phyloP scores from a whole-genome alignment of 2,888 invertebrate genomes.

The Toxonevra muliebris region DNA sequence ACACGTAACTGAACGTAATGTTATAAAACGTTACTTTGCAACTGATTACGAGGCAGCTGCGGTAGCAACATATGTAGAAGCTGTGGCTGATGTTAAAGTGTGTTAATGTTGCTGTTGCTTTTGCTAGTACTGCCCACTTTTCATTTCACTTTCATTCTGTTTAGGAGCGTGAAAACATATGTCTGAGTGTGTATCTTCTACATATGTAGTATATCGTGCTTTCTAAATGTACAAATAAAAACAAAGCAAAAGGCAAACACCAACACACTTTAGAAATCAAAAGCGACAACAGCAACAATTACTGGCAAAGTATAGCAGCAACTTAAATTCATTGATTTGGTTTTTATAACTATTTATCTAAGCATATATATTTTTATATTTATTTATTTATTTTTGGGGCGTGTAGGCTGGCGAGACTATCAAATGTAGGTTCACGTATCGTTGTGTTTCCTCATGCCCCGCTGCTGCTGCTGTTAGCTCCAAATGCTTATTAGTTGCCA shows the following conservation, averaged over 20 bases:
- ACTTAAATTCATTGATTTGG: neutral
- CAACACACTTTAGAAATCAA: neutral
- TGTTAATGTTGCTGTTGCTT: neutral
- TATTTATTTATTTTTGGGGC: slow-evolving; percentile 18
- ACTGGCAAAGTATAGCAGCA: too few relatives aligned
- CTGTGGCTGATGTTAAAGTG: neutral
- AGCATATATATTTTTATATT: neutral
- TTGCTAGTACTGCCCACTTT: neutral
- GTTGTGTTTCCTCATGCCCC: neutral
- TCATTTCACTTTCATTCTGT: slow-evolving; percentile 10
- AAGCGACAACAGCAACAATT: slow-evolving; percentile 8
- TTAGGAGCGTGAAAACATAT: slow-evolving; percentile 15
- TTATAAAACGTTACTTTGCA: neutral
- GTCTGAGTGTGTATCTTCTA: neutral
- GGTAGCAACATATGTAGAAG: neutral
- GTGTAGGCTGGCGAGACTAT: slow-evolving; percentile 9
- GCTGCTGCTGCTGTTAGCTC: neutral
- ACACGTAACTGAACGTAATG: neutral
- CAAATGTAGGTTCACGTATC: neutral
- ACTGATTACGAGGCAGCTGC: neutral
- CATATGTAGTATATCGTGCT: too few relatives aligned
- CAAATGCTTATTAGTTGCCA: too few relatives aligned
- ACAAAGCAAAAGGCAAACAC: neutral
- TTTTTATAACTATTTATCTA: neutral
- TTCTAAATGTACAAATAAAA: too few relatives aligned